Evolutionary conservation across 2,797 vertebrate species (phyloP).

Genomic region (Chloroceryle inda): DNA sequence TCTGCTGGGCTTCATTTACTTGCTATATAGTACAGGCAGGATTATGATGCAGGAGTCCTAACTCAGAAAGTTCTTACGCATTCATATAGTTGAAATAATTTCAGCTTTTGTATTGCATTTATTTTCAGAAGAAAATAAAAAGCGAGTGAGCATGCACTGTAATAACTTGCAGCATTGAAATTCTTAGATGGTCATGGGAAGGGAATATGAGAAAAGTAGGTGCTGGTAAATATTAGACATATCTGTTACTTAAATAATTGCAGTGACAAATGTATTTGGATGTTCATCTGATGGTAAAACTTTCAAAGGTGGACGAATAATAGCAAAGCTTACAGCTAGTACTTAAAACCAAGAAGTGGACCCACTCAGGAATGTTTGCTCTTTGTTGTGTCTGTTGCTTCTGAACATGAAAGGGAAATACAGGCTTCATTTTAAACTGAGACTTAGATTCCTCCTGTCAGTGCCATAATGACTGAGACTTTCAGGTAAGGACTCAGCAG

Average conservation of each 20-base stretch:
- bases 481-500: neutral
- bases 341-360: neutral
- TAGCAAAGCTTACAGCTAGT: neutral
- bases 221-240: neutral
- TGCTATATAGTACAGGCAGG: neutral
- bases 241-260: neutral
- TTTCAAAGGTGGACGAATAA: neutral
- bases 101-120: neutral
- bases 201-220: neutral
- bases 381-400: neutral
- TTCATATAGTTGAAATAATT: neutral
- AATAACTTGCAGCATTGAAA: neutral
- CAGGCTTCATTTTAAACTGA: neutral
- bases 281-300: neutral
- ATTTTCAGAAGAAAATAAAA: constrained; percentile 4
- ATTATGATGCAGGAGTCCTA: neutral
- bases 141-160: neutral
- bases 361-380: neutral
- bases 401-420: neutral
- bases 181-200: neutral
- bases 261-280: neutral
- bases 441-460: neutral
- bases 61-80: neutral
- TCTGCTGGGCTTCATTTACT: neutral
- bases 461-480: neutral